Base-by-base conservation (phyloP, 2,113 vertebrate species). In the Tragulus kanchil region DNA sequence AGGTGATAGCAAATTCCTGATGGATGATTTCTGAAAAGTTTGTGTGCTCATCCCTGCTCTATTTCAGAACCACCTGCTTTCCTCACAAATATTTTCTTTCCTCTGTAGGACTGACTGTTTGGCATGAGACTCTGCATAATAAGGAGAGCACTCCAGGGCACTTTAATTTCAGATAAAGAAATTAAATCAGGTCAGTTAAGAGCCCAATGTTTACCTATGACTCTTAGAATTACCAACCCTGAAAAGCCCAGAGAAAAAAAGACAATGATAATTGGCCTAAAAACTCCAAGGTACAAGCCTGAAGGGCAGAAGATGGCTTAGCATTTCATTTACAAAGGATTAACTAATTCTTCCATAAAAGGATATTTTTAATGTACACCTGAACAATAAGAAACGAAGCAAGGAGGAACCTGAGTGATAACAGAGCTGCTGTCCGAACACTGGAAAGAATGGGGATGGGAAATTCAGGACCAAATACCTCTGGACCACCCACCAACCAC, bases 11-110 rank as follows among this genome's bases (percentile, higher is more conserved):
- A 52, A 59, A 56, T 92, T 82, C 45, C 82, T 90, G 28, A 64
- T 48, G 54, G 58, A 21, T 79, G 21, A 95, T 69, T 94, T 92
- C 88, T 83, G 31, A 95, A 73, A 92, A 77, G 56, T 95, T 19
- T 75, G n/a, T 83, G 21, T 52, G 52, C 4, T 79, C 16, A 19
- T 86, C 67, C 5, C 45, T 67, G 7, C 23, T 88, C 16, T 62
- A 26, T 88, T 92, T 94, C 48, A 95, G 31, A 96, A 78, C 71
- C 48, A 73, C 45, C 45, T 97, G 31, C 31, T 96, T 89, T 62
- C 78, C 45, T 94, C 59, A 65, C 13, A 81, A 77, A 93, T 52
- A 73, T 31, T 97, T 79, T 85, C 71, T 87, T 71, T 91, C 28
- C 50, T 87, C 23, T 50, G 8, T 11, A 77, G n/a, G 11, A 92